Evolutionary conservation across 2,113 vertebrate species (phyloP).

Genomic region (Takifugu bimaculatus): DNA sequence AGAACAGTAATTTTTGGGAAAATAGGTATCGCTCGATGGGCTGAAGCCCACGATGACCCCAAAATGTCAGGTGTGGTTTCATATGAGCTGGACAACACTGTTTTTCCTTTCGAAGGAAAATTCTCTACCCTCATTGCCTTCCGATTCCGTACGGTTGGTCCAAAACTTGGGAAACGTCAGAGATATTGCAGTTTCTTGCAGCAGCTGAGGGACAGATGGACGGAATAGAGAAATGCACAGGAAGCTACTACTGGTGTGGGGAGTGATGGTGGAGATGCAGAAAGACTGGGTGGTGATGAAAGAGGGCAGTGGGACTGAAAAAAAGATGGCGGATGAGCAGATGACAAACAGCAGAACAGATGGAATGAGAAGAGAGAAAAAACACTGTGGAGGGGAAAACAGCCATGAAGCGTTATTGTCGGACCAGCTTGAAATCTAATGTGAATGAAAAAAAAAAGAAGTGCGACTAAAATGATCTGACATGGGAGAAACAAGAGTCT

Average conservation of each 20-base stretch:
- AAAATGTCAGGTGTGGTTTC: conserved; percentile 50
- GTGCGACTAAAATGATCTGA: background rate
- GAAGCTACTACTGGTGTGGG: background rate
- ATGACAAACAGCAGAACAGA: conserved; percentile 27
- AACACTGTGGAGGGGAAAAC: conserved; percentile 3
- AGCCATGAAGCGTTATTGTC: background rate
- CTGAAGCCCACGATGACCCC: conserved; percentile 49
- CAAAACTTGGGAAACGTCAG: background rate
- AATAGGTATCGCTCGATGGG: conserved; percentile 41
- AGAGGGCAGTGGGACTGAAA: conserved; percentile 8
- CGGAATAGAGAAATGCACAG: background rate
- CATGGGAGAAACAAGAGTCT: background rate
- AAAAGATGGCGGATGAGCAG: conserved; percentile 10
- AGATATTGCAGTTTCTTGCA: too few relatives aligned
- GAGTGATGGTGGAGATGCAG: background rate
- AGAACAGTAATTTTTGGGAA: conserved; percentile 22
- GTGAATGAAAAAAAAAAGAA: background rate
- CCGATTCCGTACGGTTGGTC: background rate
- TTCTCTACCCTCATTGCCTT: conserved; percentile 1
- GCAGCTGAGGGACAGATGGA: too few relatives aligned
- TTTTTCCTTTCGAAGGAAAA: conserved; percentile 5
- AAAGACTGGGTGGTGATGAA: conserved; percentile 2
- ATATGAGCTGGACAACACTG: conserved; percentile 15
- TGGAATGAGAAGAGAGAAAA: conserved; percentile 6
- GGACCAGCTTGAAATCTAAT: background rate